phyloP scores from a whole-genome alignment of 2,797 vertebrate species.

The Varecia variegata region DNA sequence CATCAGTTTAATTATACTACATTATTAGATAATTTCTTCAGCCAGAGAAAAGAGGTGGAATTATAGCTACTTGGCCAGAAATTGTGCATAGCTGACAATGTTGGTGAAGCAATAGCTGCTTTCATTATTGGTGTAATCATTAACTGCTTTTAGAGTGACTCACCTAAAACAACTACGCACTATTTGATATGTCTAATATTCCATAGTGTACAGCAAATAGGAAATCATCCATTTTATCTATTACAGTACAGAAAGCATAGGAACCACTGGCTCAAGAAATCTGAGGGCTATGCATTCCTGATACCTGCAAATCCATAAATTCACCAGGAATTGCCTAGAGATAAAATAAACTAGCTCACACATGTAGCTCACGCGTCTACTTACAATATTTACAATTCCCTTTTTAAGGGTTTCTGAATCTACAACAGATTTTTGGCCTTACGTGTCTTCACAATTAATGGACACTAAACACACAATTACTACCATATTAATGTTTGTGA shows the following conservation, averaged over 20 bases:
- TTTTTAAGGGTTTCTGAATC: constrained; percentile 4
- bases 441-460: neutral
- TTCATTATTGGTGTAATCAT: neutral
- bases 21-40: neutral
- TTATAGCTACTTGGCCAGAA: neutral
- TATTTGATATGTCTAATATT: neutral
- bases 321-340: neutral
- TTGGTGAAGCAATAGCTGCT: neutral
- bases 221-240: neutral
- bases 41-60: neutral
- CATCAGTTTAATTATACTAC: neutral
- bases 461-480: neutral
- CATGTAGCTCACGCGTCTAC: neutral
- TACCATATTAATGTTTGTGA: neutral
- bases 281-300: fast-evolving
- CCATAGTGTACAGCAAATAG: neutral
- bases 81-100: neutral
- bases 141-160: neutral
- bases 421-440: neutral
- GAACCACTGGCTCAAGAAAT: neutral
- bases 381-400: neutral
- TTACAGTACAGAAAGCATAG: neutral
- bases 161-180: neutral
- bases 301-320: neutral
- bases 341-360: neutral